These are phyloP conservation scores for Heliconius congener DNA, from an alignment of 1,140 invertebrate species.

Conservation along the genomic window DNA sequence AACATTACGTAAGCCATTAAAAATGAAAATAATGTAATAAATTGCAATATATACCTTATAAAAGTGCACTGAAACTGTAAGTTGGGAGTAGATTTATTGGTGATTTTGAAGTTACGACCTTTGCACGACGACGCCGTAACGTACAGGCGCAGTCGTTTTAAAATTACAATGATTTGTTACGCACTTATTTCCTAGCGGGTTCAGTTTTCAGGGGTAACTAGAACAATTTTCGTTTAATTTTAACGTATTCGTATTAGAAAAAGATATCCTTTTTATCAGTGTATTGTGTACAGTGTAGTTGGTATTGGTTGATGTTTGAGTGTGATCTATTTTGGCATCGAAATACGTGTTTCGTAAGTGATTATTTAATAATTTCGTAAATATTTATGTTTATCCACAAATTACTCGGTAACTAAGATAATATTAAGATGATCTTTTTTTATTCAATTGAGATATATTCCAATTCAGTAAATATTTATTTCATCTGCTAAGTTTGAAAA, in stretches of 20 bases:
- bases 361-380: too few species aligned
- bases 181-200: background rate
- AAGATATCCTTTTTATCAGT: too few species aligned
- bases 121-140: constrained; percentile 48
- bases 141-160: constrained; percentile 46
- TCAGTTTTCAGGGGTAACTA: constrained; percentile 1
- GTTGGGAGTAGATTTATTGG: constrained; percentile 51
- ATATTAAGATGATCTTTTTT: too few species aligned
- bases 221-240: background rate
- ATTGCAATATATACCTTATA: constrained; percentile 6
- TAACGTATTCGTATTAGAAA: background rate
- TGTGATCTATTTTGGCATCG: too few species aligned
- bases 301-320: too few species aligned
- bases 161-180: constrained; percentile 46
- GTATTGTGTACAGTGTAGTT: too few species aligned
- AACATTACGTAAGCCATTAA: background rate
- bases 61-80: constrained; percentile 35
- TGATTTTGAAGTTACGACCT: constrained; percentile 56
- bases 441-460: too few species aligned
- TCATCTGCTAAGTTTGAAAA: too few species aligned
- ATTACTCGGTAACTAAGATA: too few species aligned
- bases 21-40: background rate
- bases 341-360: too few species aligned
- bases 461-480: too few species aligned
- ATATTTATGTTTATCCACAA: too few species aligned